A percentile compares a stretch with the other conserved stretches of the same genome.
Evolutionary conservation across 2,797 vertebrate genomes (phyloP).

Genomic region (Galago senegalensis): DNA sequence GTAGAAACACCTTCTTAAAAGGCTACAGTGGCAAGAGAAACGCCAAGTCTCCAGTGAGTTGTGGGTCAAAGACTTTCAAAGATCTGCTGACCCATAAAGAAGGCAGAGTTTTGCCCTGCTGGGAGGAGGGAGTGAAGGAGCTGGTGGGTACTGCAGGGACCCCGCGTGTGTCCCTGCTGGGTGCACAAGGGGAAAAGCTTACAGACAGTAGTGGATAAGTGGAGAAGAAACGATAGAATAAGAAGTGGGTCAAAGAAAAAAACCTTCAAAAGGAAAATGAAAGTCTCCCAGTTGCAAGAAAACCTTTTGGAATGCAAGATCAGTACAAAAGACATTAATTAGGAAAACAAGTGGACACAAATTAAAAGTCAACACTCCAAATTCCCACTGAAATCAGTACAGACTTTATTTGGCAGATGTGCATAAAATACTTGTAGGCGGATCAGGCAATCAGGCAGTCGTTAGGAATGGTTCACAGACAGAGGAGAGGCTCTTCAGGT

Average conservation of each 20-base stretch:
- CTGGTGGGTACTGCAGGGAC: not conserved
- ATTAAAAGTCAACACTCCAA: not conserved
- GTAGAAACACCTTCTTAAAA: conserved; percentile 72
- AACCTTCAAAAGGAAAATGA: conserved; percentile 37
- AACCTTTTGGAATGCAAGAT: conserved; percentile 49
- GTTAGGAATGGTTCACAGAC: not conserved
- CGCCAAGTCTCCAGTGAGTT: conserved; percentile 58
- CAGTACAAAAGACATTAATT: conserved; percentile 9
- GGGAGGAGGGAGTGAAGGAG: not conserved
- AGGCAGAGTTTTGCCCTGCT: conserved; percentile 11
- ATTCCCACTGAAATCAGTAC: not conserved
- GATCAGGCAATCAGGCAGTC: not conserved
- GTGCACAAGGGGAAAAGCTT: not conserved
- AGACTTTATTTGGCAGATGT: not conserved
- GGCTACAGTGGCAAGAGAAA: conserved; percentile 56
- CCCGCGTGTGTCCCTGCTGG: not conserved
- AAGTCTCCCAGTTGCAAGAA: conserved; percentile 31
- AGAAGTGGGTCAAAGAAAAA: conserved; percentile 40
- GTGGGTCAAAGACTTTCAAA: conserved; percentile 69
- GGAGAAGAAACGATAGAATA: conserved; percentile 18
- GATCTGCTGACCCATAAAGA: conserved; percentile 59
- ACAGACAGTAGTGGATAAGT: not conserved
- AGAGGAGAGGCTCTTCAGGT: not conserved
- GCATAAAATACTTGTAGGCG: not conserved
- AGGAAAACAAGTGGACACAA: not conserved